These are phyloP conservation scores for Diachrysia chrysitis DNA, from an alignment of 2,888 invertebrate genomes.

Conservation along the genomic window DNA sequence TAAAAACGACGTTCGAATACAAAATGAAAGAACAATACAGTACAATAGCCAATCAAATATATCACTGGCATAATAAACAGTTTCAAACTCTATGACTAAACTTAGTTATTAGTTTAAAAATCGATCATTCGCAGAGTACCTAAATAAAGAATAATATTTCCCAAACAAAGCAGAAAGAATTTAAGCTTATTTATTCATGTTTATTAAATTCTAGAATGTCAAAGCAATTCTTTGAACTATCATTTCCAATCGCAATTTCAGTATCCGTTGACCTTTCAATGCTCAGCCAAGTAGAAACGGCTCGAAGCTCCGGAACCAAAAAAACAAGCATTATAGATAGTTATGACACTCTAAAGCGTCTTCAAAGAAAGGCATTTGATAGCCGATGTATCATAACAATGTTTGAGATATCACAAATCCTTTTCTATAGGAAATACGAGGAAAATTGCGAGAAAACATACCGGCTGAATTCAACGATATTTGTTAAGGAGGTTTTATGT, in stretches of 20 bases:
- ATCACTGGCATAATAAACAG: no score
- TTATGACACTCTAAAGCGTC: slow-evolving; percentile 4
- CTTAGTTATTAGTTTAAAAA: background rate
- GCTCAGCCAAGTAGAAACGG: background rate
- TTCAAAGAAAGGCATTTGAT: slow-evolving; percentile 28
- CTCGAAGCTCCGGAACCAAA: background rate
- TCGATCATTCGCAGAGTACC: background rate
- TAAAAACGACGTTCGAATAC: no score
- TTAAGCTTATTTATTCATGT: background rate
- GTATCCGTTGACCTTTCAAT: background rate
- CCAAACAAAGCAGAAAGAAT: background rate
- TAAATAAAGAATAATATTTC: background rate
- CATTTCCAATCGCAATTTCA: background rate
- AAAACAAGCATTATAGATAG: background rate
- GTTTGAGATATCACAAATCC: slow-evolving; percentile 34
- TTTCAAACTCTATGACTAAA: background rate
- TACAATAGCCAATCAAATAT: no score
- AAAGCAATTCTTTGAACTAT: slow-evolving; percentile 3
- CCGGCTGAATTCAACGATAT: slow-evolving; percentile 11
- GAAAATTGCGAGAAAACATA: slow-evolving; percentile 39
- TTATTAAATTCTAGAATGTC: slow-evolving; percentile 1
- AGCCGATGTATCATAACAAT: slow-evolving; percentile 34
- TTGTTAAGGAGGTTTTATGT: slow-evolving; percentile 28
- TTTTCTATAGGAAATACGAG: slow-evolving; percentile 35
- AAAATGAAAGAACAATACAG: no score